Percentiles rank a stretch among this genome's conserved stretches.
These are phyloP conservation scores for Cichladusa arquata DNA, from an alignment of 2,113 vertebrate species.

Conservation along the genomic window DNA sequence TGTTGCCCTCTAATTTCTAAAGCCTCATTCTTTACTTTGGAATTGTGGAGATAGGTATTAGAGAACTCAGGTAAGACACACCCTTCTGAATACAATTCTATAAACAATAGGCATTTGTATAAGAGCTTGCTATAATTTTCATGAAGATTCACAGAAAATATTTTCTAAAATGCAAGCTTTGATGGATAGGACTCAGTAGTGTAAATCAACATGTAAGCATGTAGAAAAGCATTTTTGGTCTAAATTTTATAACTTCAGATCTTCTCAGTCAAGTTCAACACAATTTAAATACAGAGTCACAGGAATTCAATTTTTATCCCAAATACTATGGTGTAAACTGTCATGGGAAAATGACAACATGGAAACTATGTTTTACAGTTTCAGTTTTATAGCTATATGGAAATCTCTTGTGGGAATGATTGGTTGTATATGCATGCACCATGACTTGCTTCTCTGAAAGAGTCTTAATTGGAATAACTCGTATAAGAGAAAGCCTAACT, in stretches of 20 bases:
- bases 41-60: background rate
- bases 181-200: background rate
- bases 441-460: background rate
- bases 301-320: background rate
- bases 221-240: background rate
- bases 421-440: background rate
- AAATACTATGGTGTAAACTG: background rate
- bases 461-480: background rate
- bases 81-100: background rate
- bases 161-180: background rate
- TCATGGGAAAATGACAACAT: background rate
- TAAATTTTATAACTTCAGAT: background rate
- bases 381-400: background rate
- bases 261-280: background rate
- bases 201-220: background rate
- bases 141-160: background rate
- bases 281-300: background rate
- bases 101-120: background rate
- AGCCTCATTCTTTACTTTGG: slow-evolving; percentile 23
- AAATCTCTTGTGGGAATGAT: background rate
- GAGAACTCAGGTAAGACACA: background rate
- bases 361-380: background rate
- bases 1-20: slow-evolving; percentile 47
- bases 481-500: background rate
- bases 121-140: background rate